Evolutionary conservation across 2,797 vertebrate genomes (phyloP), one percentile per base, ranked within the genome.

Genomic region (Sebastes itinus): DNA sequence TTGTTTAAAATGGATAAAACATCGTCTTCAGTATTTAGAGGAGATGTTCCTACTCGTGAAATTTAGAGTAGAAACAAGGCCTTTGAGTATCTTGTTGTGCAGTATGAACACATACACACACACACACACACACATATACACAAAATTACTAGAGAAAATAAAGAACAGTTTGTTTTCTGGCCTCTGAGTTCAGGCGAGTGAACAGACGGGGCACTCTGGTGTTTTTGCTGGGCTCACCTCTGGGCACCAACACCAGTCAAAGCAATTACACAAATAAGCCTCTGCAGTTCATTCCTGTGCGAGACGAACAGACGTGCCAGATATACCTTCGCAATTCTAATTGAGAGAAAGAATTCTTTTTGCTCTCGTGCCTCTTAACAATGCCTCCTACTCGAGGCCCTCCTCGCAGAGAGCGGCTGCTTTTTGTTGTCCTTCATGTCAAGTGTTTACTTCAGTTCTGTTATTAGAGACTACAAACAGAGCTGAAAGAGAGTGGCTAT

Each of bases 271-370:
- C 78, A 90, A 92, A 92, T 83, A 82, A 83, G 71, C 80, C 59
- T 92, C 82, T 82, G 79, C 67, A 80, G 83, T 76, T 90, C 80
- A 84, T 80, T 80, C 86, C 89, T 77, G 74, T 81, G 87, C 78
- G 80, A 86, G 72, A 78, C 8, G 3, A 85, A 20, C 84, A 88
- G 75, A 88, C 81, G 61, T 73, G 76, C 66, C 72, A 56, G 73
- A 82, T 72, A 78, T 71, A 87, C 63, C 52, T 75, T 74, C 32
- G 1, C 72, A 66, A 20, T 68, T 86, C 83, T 92, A 92, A 93
- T 84, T 91, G 83, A 87, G 88, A 85, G 88, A 89, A 71, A 67
- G 62, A 86, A 92, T 84, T 63, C 90, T 92, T 92, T 92, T 83
- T 90, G 85, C 62, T 59, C 73, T 82, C 18, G 30, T 23, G 64